phyloP scores from a whole-genome alignment of 1,140 invertebrate genomes.

The Zaprionus tsacasi region DNA sequence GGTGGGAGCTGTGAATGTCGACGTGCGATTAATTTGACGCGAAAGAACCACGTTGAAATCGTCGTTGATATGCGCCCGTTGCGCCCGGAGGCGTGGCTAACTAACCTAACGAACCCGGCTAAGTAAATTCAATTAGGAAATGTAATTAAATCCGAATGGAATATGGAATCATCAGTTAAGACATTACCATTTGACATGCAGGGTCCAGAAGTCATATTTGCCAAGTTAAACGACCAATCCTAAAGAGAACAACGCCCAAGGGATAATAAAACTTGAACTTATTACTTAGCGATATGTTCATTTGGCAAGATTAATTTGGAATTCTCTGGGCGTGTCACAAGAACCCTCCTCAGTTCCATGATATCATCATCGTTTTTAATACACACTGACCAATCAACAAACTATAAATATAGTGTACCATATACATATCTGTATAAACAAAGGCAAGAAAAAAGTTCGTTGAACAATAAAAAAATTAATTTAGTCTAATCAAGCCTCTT shows the following conservation, averaged over 20 bases:
- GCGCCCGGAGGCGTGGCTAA: constrained; percentile 3
- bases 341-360: constrained; percentile 19
- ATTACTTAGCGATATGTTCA: constrained; percentile 28
- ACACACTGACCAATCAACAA: constrained; percentile 8
- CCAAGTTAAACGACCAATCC: constrained; percentile 5
- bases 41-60: background rate
- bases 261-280: constrained; percentile 15
- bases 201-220: background rate
- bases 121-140: constrained; percentile 48
- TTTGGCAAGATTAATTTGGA: constrained; percentile 27
- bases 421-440: constrained; percentile 13
- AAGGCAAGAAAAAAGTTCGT: background rate
- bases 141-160: constrained; percentile 47
- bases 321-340: constrained; percentile 6
- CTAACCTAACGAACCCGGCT: background rate
- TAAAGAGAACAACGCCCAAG: constrained; percentile 15
- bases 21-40: constrained; percentile 60
- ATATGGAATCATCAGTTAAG: constrained; percentile 29
- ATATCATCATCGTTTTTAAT: constrained; percentile 30
- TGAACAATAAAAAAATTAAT: constrained; percentile 11
- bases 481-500: constrained; percentile 11
- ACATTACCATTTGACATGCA: constrained; percentile 39
- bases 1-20: constrained; percentile 43
- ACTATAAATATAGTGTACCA: constrained; percentile 1
- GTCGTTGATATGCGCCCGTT: background rate